phyloP scores from a whole-genome alignment of 1,140 invertebrate species.

The Hylaeus volcanicus region DNA sequence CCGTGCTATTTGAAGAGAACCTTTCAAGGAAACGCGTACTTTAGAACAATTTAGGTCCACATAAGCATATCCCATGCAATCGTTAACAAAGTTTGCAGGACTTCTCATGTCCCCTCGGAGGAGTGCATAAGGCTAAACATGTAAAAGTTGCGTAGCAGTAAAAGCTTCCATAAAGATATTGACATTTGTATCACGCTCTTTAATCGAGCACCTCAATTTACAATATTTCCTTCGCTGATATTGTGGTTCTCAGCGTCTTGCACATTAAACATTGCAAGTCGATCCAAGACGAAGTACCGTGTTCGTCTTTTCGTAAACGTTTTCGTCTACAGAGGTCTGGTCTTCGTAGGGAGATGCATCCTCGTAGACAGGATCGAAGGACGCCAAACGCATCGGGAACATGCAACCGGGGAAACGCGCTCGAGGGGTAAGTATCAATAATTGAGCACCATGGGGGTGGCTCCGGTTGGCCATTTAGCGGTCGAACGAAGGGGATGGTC shows the following conservation, averaged over 20 bases:
- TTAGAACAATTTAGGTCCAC: too few relatives aligned
- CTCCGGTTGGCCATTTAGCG: constrained; percentile 76
- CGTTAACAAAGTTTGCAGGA: too few relatives aligned
- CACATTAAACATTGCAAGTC: background rate
- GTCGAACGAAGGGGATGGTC: constrained; percentile 69
- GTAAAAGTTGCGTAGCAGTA: too few relatives aligned
- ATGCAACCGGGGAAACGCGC: constrained; percentile 50
- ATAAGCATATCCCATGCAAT: too few relatives aligned
- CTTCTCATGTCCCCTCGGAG: too few relatives aligned
- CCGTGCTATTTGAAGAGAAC: too few relatives aligned
- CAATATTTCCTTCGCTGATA: too few relatives aligned
- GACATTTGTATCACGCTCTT: too few relatives aligned
- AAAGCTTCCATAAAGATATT: too few relatives aligned
- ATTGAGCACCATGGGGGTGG: constrained; percentile 77
- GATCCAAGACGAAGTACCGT: background rate
- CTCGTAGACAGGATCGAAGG: constrained; percentile 33
- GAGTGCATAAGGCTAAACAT: too few relatives aligned
- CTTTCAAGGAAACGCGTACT: too few relatives aligned
- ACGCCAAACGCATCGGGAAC: constrained; percentile 53
- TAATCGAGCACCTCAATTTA: too few relatives aligned
- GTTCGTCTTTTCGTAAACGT: background rate
- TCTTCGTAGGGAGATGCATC: constrained; percentile 1
- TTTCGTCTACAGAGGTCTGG: background rate
- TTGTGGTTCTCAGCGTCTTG: background rate
- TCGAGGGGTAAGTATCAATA: constrained; percentile 76